Base-by-base conservation (phyloP, 2,888 invertebrate genomes). In the Stenotaenia linearis region DNA sequence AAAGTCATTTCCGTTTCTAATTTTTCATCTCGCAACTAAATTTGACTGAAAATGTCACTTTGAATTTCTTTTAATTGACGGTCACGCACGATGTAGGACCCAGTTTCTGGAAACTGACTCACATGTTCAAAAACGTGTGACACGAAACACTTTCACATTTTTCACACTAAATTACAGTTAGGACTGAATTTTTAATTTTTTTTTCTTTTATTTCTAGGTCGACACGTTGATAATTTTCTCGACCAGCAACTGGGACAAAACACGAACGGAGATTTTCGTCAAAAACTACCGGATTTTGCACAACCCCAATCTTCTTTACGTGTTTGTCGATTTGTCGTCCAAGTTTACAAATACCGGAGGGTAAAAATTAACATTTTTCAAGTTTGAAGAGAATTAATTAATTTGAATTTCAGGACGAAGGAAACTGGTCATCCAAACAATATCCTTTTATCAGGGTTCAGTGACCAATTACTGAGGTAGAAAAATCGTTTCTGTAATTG, bases 391-490 rank as follows among this genome's bases (percentile, higher is more conserved):
- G 4, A 32, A 32, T 32, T 32, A n/a, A 4, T 32, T 32, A 6
- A 9, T 32, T 32, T 32, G 32, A 45, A n/a, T 9, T 45, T 45
- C 18, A 45, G n/a, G 1, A n/a, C 1, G 15, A 9, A n/a, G 7
- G 9, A 40, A 1, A 45, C 45, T 23, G 75, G 37, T 10, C 77
- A 77, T 77, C 80, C 32, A 32, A 81, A 80, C 40, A 85, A 87
- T 81, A 84, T 87, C 79, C 84, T 83, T 83, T 84, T 88, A 30
- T 83, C 84, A 78, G 88, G 88, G 5, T 87, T 84, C 83, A 87
- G 86, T 83, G 87, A 87, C 80, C 85, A 86, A 79, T 85, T 88
- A 74, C 84, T 88, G 40, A 85, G 86, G 87, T 86, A 75, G 30
- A 28, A 28, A 74, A 74, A 7, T 21, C 4, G 5, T 10, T 28